Percentiles rank a stretch among this genome's conserved stretches.
Evolutionary conservation across 2,113 vertebrate species (phyloP).

Genomic region (Micromys minutus): DNA sequence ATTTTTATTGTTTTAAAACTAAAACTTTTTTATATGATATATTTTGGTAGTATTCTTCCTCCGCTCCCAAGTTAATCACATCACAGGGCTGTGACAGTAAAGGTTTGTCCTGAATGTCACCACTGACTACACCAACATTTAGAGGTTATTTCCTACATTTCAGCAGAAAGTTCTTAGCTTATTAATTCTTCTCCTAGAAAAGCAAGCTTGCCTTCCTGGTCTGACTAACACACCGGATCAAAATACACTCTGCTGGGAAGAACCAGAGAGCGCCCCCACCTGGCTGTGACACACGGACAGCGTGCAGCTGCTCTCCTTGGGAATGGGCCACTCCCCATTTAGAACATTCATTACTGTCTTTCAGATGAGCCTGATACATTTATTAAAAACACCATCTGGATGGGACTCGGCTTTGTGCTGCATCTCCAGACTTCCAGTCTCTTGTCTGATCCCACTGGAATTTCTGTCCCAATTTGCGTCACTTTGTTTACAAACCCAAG

Average conservation of each 20-base stretch:
- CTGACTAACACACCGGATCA: conserved; percentile 51
- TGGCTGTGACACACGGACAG: conserved; percentile 72
- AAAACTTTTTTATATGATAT: not conserved
- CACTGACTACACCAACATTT: not conserved
- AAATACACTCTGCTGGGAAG: conserved; percentile 36
- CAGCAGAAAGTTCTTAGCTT: conserved; percentile 32
- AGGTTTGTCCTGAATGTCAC: not conserved
- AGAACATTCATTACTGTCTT: conserved; percentile 83
- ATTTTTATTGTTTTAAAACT: not conserved
- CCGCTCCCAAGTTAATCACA: not conserved
- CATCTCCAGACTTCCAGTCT: conserved; percentile 74
- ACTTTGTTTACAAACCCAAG: conserved; percentile 82
- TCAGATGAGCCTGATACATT: conserved; percentile 82
- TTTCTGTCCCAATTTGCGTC: conserved; percentile 82
- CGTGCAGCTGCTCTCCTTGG: conserved; percentile 62
- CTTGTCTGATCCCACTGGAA: conserved; percentile 75
- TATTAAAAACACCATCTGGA: conserved; percentile 88
- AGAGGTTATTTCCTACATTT: conserved; percentile 5
- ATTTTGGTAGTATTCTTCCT: not conserved
- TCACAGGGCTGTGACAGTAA: not conserved
- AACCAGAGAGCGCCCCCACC: conserved; percentile 70
- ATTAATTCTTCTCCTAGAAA: conserved; percentile 61
- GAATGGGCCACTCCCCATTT: conserved; percentile 75
- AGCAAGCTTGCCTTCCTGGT: not conserved
- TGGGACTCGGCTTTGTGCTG: conserved; percentile 72